phyloP scores from a whole-genome alignment of 1,140 invertebrate genomes.

The Drosophila rhopaloa region DNA sequence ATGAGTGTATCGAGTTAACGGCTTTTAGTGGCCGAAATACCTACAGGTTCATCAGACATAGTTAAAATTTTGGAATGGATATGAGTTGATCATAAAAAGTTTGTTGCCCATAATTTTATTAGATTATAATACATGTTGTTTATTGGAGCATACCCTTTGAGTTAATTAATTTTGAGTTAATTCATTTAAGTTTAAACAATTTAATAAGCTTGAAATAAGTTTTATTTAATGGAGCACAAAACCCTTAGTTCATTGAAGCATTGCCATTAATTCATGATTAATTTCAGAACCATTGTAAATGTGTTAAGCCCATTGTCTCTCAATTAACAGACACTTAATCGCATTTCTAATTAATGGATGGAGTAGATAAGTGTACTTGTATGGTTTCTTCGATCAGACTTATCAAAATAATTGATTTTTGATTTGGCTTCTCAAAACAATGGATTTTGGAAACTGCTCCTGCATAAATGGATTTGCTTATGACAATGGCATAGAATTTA shows the following conservation, averaged over 20 bases:
- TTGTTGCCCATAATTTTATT: constrained; percentile 18
- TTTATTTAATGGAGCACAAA: too few relatives aligned
- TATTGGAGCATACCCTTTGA: neutral
- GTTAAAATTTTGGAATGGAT: constrained; percentile 16
- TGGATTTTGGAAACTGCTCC: constrained; percentile 1
- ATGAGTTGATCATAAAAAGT: constrained; percentile 22
- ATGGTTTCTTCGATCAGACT: constrained; percentile 10
- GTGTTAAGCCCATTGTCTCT: neutral
- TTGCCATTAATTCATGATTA: too few relatives aligned
- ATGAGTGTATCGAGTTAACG: constrained; percentile 44
- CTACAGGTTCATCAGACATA: constrained; percentile 15
- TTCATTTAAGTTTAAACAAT: too few relatives aligned
- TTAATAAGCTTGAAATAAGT: too few relatives aligned
- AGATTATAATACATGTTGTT: constrained; percentile 8
- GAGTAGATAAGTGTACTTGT: neutral
- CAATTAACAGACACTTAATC: constrained; percentile 8
- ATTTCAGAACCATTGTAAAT: too few relatives aligned
- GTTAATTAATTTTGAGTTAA: constrained; percentile 12
- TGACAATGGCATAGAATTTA: constrained; percentile 37
- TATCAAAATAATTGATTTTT: constrained; percentile 24
- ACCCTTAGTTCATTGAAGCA: too few relatives aligned
- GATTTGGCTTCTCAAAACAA: constrained; percentile 1
- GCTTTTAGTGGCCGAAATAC: constrained; percentile 30
- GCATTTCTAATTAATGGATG: neutral
- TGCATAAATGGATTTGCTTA: constrained; percentile 26